phyloP scores from a whole-genome alignment of 2,888 invertebrate genomes.

The Caenorhabditis imperialis region DNA sequence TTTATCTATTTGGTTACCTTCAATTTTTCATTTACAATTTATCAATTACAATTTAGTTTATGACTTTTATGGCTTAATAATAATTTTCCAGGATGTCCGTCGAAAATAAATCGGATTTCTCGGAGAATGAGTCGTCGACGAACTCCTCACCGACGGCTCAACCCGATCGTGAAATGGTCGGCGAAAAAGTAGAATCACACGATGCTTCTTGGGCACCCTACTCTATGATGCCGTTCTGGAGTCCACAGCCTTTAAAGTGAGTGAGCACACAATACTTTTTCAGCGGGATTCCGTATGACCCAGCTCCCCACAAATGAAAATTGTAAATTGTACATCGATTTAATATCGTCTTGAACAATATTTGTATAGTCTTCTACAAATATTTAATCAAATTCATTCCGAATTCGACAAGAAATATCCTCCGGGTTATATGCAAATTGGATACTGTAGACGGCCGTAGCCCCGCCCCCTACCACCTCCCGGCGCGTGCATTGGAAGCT shows the following conservation, averaged over 20 bases:
- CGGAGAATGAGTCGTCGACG: conserved; percentile 46
- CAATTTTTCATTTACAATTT: neutral
- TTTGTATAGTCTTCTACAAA: conserved; percentile 31
- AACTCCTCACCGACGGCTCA: conserved; percentile 14
- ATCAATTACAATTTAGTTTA: neutral
- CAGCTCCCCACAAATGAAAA: too few species aligned
- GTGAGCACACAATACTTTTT: too few species aligned
- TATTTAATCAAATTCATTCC: conserved; percentile 22
- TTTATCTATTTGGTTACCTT: neutral
- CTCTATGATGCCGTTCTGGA: conserved; percentile 39
- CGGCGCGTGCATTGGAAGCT: conserved; percentile 31
- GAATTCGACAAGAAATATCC: too few species aligned
- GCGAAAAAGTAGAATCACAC: neutral
- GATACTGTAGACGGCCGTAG: conserved; percentile 17
- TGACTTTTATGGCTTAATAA: neutral
- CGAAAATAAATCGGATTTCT: conserved; percentile 36
- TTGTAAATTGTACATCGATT: too few species aligned
- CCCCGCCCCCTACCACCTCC: conserved; percentile 17
- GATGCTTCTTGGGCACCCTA: conserved; percentile 13
- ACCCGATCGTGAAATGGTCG: neutral
- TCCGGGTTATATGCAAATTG: conserved; percentile 47
- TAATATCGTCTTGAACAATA: too few species aligned
- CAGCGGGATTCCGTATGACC: too few species aligned
- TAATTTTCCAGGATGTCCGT: conserved; percentile 35
- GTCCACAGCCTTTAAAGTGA: conserved; percentile 36